Evolutionary conservation across 2,888 invertebrate genomes (phyloP).

Genomic region (Scaeva pyrastri): DNA sequence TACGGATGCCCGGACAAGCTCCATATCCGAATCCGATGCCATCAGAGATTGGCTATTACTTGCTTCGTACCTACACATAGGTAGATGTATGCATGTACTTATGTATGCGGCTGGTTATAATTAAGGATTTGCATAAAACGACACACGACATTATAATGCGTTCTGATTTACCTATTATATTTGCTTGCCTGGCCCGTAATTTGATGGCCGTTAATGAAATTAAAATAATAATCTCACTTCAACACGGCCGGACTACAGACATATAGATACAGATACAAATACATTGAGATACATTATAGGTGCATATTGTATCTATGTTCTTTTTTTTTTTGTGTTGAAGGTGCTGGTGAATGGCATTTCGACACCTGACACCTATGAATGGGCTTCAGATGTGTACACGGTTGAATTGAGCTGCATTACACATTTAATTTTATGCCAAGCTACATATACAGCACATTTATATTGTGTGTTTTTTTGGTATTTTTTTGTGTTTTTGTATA

Average conservation of each 20-base stretch:
- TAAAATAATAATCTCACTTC: conserved; percentile 74
- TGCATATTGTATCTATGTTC: no score
- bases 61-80: no score
- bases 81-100: no score
- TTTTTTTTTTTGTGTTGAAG: background rate
- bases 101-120: conserved; percentile 27
- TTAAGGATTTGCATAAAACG: conserved; percentile 60
- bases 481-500: background rate
- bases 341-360: conserved; percentile 47
- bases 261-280: background rate
- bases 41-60: background rate
- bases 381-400: conserved; percentile 23
- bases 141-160: conserved; percentile 25
- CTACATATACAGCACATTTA: background rate
- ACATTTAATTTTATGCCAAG: conserved; percentile 12
- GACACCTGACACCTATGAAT: conserved; percentile 72
- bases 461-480: background rate
- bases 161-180: conserved; percentile 62
- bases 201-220: conserved; percentile 70
- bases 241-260: background rate
- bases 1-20: background rate
- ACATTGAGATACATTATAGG: no score
- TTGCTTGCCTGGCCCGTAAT: conserved; percentile 37
- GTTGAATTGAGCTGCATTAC: conserved; percentile 21
- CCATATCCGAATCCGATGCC: conserved; percentile 12